phyloP scores from a whole-genome alignment of 2,888 invertebrate species.

The Mythimna pallens region DNA sequence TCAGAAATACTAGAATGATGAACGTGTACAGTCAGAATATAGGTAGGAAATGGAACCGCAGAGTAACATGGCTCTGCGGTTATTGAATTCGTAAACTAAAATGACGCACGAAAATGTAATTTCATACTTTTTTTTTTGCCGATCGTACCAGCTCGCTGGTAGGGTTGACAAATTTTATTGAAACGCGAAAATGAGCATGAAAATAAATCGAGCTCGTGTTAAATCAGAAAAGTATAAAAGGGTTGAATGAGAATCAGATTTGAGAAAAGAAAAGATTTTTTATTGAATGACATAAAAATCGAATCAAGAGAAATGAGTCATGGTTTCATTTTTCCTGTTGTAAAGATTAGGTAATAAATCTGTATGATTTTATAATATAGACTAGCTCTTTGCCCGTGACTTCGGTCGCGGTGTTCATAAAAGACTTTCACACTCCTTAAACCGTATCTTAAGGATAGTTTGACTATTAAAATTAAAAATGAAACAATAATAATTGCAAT shows the following conservation, averaged over 20 bases:
- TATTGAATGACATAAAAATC: slow-evolving; percentile 25
- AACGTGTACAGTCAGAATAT: slow-evolving; percentile 58
- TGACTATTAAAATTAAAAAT: no score
- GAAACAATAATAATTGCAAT: no score
- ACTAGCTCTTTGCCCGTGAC: no score
- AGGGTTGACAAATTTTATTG: slow-evolving; percentile 58
- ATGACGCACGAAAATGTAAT: slow-evolving; percentile 60
- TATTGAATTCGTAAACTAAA: slow-evolving; percentile 68
- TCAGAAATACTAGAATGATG: slow-evolving; percentile 52
- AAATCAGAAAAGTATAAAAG: slow-evolving; percentile 40
- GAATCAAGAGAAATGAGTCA: background rate
- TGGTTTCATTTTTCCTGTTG: slow-evolving; percentile 7
- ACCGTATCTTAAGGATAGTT: no score
- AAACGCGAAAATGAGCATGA: slow-evolving; percentile 51
- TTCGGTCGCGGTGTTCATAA: no score
- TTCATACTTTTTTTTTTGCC: slow-evolving; percentile 59
- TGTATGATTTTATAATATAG: background rate
- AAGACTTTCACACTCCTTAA: no score
- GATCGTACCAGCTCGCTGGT: slow-evolving; percentile 41
- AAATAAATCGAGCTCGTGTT: slow-evolving; percentile 51
- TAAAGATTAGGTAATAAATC: slow-evolving; percentile 14
- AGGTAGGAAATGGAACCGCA: slow-evolving; percentile 61
- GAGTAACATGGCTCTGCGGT: no score
- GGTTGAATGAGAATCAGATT: slow-evolving; percentile 17
- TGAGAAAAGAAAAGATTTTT: slow-evolving; percentile 7